Evolutionary conservation across 2,113 vertebrate species (phyloP).

Genomic region (Megaceryle torquata): DNA sequence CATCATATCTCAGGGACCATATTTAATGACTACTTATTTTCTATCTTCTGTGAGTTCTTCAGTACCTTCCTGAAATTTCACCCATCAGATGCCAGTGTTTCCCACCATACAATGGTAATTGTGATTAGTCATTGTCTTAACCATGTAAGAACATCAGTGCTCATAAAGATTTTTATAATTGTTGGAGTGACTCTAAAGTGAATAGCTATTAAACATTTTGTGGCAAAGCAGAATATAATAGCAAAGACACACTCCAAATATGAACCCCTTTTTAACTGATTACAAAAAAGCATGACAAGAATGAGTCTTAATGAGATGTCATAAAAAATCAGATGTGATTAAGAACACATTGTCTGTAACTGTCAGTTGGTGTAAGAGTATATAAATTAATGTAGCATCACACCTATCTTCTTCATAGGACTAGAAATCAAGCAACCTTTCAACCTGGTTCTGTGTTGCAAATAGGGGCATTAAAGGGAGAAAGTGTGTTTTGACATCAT

Average conservation of each 20-base stretch:
- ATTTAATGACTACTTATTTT: neutral
- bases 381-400: neutral
- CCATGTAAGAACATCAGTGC: neutral
- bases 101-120: neutral
- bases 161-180: neutral
- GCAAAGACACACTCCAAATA: neutral
- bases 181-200: neutral
- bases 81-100: neutral
- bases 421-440: neutral
- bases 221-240: neutral
- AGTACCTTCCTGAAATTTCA: neutral
- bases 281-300: neutral
- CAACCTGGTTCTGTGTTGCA: neutral
- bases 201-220: neutral
- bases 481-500: neutral
- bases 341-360: neutral
- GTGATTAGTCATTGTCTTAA: neutral
- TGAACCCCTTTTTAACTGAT: neutral
- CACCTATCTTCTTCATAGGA: neutral
- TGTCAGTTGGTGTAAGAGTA: neutral
- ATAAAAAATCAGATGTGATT: neutral
- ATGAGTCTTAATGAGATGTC: neutral
- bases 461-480: neutral
- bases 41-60: neutral
- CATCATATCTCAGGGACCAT: neutral